Evolutionary conservation across 2,888 invertebrate species (phyloP).

Genomic region (Formica aserva): DNA sequence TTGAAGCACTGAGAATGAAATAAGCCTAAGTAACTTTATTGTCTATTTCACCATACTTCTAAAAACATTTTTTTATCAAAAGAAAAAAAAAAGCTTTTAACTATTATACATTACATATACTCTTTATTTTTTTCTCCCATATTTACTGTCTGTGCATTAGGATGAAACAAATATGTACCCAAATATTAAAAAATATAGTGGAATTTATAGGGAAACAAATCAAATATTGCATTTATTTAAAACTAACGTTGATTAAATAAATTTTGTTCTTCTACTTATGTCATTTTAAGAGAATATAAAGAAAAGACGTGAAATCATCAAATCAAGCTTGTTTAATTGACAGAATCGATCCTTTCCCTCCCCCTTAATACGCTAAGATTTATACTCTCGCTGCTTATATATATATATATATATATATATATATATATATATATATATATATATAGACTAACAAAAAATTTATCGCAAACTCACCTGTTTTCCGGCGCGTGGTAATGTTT

Average conservation of each 20-base stretch:
- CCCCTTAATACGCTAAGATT: not conserved
- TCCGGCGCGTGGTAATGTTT: constrained; percentile 87
- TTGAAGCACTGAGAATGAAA: constrained; percentile 4
- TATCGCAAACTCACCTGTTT: constrained; percentile 86
- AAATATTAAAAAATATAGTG: not conserved
- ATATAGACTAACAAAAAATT: not conserved
- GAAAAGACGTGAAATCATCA: not conserved
- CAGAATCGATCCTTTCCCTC: not conserved
- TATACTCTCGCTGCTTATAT: not conserved
- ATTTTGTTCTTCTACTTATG: not conserved
- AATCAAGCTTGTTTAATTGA: not conserved
- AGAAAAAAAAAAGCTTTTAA: not conserved
- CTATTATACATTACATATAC: not conserved
- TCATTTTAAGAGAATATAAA: not conserved
- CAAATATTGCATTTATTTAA: not conserved
- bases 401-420: too few relatives aligned
- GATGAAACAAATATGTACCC: not conserved
- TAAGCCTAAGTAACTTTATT: not conserved
- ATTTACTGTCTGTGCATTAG: not conserved
- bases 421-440: too few relatives aligned
- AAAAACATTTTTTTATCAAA: not conserved
- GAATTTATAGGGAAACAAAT: not conserved
- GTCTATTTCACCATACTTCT: not conserved
- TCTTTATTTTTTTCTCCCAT: not conserved
- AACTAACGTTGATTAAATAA: not conserved